Evolutionary conservation across 2,888 invertebrate genomes (phyloP), one percentile per base, ranked within the genome.

Genomic region (Ophioninae sp.): DNA sequence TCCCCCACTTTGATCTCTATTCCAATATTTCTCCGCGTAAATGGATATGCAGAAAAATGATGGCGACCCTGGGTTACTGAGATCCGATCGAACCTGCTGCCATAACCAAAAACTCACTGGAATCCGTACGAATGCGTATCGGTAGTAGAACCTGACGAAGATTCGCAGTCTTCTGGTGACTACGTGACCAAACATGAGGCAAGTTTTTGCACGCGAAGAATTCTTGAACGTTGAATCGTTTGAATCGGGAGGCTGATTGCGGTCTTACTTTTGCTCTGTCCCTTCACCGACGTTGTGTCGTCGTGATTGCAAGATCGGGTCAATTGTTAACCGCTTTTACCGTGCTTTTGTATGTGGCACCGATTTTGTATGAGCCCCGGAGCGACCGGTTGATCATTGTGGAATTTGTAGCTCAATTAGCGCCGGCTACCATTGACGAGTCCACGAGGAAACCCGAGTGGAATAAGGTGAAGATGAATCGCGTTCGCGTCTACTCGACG

Each of bases 321-420:
- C 78, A 90, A 91, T 91, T 91, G 91, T 91, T 91, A 87, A 86
- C 87, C 86, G 88, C 79, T 83, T 83, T 85, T 85, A 85, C 86
- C 84, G 61, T 80, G 74, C 71, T 41, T 6, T 51, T 17, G 13
- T 74, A 68, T 81, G 41, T 79, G 64, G 75, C 77, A 81, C 89
- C 89, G 90, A 92, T 91, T 92, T 92, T 88, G 91, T 91, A 91
- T 90, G 91, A 91, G 91, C 85, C 63, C n/a, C 88, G 88, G 88
- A 86, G 86, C 90, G 89, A 90, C 90, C 91, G 90, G 91, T 91
- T 92, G 91, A 92, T 92, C 92, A 92, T 90, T 87, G 84, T 88
- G 91, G 92, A 92, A 92, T 92, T 92, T 92, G 92, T 91, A 92
- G 92, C 92, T 92, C 92, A 92, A 92, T 92, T 92, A 92, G 91